These are phyloP conservation scores for Antheraea pernyi DNA, from an alignment of 1,140 invertebrate species.

Conservation along the genomic window DNA sequence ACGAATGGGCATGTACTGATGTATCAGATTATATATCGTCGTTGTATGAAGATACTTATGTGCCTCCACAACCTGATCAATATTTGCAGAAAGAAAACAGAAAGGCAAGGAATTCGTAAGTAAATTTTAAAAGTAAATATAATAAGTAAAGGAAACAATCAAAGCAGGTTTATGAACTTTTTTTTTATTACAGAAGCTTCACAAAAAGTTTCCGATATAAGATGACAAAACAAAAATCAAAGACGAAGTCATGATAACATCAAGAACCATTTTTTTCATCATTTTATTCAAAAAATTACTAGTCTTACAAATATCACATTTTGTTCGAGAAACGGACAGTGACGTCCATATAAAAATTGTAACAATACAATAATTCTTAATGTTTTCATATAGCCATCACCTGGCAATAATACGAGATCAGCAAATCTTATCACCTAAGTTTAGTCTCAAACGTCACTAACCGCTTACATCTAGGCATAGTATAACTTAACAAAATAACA, in stretches of 20 bases:
- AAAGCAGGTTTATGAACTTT: neutral
- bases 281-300: slow-evolving; percentile 66
- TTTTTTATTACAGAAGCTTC: slow-evolving; percentile 73
- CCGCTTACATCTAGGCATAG: slow-evolving; percentile 66
- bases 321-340: slow-evolving; percentile 72
- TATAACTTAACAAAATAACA: slow-evolving; percentile 67
- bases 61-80: slow-evolving; percentile 49
- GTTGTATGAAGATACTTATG: slow-evolving; percentile 57
- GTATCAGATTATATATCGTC: slow-evolving; percentile 58
- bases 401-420: slow-evolving; percentile 74
- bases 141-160: neutral
- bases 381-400: slow-evolving; percentile 72
- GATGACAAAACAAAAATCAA: slow-evolving; percentile 58
- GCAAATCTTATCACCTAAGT: slow-evolving; percentile 59
- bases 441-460: slow-evolving; percentile 65
- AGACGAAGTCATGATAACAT: slow-evolving; percentile 74
- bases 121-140: slow-evolving; percentile 15
- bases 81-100: slow-evolving; percentile 54
- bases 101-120: slow-evolving; percentile 61
- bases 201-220: slow-evolving; percentile 72
- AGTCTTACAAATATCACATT: slow-evolving; percentile 78
- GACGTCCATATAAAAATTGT: slow-evolving; percentile 75
- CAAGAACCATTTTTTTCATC: slow-evolving; percentile 76
- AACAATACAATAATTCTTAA: slow-evolving; percentile 77
- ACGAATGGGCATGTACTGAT: slow-evolving; percentile 64